Base-by-base conservation (phyloP, 2,888 invertebrate genomes). In the Steromphala cineraria region DNA sequence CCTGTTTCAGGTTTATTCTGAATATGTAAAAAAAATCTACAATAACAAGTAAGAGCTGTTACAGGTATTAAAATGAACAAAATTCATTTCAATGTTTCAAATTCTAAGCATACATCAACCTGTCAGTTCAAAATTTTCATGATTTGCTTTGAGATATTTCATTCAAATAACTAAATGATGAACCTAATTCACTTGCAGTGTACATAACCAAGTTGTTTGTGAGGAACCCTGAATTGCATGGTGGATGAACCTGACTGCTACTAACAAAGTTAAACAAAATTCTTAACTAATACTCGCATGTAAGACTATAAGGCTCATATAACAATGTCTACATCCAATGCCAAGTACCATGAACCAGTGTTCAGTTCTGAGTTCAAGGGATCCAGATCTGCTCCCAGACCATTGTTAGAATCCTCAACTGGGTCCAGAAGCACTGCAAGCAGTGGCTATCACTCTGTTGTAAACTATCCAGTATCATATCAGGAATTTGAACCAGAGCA, bases 221-320 rank as follows among this genome's bases (percentile, higher is more conserved):
- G 71, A 31, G 71, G 71, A 71, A 36, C 13, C 15, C 36, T 36
- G n/a, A 31, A n/a, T 36, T 71, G 71, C 71, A 71, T 71, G 71
- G 71, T 71, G 71, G 71, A 71, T 71, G 71, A 62, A 62, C 46
- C 62, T 62, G 62, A 62, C 62, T 62, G 62, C 28, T 71, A 71
- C 31, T 36, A 71, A 71, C 36, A 28, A 19, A 19, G 71, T 10
- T 17, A 19, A 15, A 71, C 13, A 36, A 36, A 15, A n/a, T n/a
- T 36, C 71, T 24, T 56, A 56, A 71, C 71, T 71, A 71, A 71
- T 40, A 71, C 17, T 36, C 24, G 56, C 56, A 56, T 56, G 56
- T 56, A 15, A 56, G 19, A 19, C 4, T 24, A 56, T 8, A 13
- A 46, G 10, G 5, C 46, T 1, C 13, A 46, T 71, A 19, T 40